Evolutionary conservation across 2,113 vertebrate genomes (phyloP).

Genomic region (Pica pica): DNA sequence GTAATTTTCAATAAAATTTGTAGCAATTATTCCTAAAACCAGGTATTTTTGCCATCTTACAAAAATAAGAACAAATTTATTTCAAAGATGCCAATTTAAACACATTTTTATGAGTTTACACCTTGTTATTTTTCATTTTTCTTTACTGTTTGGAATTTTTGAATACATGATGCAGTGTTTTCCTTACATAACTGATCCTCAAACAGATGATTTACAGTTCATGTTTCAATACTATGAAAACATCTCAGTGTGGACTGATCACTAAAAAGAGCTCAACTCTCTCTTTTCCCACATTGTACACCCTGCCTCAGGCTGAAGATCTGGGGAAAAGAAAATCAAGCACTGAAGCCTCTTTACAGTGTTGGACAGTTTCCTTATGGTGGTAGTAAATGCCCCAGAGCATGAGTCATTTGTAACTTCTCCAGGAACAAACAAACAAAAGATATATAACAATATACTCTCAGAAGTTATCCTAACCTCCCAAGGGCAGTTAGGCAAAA

Average conservation of each 20-base stretch:
- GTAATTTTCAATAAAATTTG: not conserved
- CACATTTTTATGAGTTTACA: not conserved
- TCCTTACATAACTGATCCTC: not conserved
- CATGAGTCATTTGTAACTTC: not conserved
- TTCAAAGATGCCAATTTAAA: not conserved
- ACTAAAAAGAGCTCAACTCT: not conserved
- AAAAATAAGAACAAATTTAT: not conserved
- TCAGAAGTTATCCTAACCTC: not conserved
- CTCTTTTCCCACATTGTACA: not conserved
- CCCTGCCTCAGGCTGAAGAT: conserved; percentile 13
- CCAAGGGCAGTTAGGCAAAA: not conserved
- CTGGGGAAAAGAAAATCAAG: not conserved
- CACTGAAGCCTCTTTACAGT: not conserved
- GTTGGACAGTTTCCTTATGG: not conserved
- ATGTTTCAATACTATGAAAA: not conserved
- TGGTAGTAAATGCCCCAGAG: conserved; percentile 1
- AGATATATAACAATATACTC: not conserved
- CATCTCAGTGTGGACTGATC: not conserved
- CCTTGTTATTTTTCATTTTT: not conserved
- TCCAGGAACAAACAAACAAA: conserved; percentile 30
- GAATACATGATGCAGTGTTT: not conserved
- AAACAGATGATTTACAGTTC: not conserved
- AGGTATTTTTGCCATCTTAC: not conserved
- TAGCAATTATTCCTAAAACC: not conserved
- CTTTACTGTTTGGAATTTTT: not conserved